Evolutionary conservation across 2,113 vertebrate genomes (phyloP).

Genomic region (Leuciscus idus): DNA sequence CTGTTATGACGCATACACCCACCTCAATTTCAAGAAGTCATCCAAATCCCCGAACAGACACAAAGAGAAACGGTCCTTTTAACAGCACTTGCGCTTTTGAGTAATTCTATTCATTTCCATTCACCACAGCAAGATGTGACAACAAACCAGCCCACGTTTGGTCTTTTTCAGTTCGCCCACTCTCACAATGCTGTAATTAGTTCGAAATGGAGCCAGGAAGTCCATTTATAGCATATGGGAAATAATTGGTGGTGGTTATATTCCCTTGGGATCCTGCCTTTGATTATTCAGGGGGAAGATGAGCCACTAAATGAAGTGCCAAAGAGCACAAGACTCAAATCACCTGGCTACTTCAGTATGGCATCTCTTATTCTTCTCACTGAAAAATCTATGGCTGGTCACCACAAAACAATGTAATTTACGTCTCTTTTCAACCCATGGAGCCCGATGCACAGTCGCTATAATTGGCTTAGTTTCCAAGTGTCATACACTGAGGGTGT

Average conservation of each 20-base stretch:
- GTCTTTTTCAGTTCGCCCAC: neutral
- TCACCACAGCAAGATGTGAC: neutral
- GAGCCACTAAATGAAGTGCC: constrained; percentile 43
- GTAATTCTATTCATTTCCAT: neutral
- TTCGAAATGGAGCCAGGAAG: constrained; percentile 12
- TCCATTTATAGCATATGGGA: constrained; percentile 24
- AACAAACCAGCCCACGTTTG: constrained; percentile 19
- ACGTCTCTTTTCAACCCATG: constrained; percentile 28
- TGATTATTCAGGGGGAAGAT: constrained; percentile 37
- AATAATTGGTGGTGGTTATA: constrained; percentile 38
- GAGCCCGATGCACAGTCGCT: neutral
- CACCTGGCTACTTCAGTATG: constrained; percentile 31
- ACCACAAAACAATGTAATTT: constrained; percentile 42
- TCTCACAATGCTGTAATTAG: constrained; percentile 12
- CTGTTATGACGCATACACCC: neutral
- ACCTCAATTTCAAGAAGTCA: neutral
- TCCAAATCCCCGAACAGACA: neutral
- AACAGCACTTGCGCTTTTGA: neutral
- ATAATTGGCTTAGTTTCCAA: constrained; percentile 49
- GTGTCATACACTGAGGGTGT: constrained; percentile 22
- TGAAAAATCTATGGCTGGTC: constrained; percentile 45
- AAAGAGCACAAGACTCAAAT: constrained; percentile 43
- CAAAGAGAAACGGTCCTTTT: neutral
- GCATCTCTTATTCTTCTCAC: constrained; percentile 35
- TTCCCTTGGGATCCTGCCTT: constrained; percentile 15